A percentile compares a stretch with the other conserved stretches of the same genome.
These are phyloP conservation scores for Cheirogaleus major DNA, from an alignment of 2,797 vertebrate species.

Conservation along the genomic window DNA sequence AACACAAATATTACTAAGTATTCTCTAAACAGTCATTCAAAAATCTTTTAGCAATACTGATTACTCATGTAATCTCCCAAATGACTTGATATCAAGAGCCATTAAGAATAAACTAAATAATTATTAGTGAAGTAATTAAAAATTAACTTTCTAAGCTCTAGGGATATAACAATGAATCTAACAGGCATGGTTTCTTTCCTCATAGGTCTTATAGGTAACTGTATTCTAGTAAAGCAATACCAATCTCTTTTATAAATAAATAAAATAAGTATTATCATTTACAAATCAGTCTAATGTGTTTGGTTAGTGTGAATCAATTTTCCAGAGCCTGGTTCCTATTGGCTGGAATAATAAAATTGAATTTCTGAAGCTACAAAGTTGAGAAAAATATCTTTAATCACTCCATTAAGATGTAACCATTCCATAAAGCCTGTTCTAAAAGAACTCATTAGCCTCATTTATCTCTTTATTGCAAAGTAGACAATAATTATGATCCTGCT, in stretches of 20 bases:
- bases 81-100: conserved; percentile 3
- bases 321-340: neutral
- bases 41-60: neutral
- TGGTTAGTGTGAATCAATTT: neutral
- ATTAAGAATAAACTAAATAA: conserved; percentile 39
- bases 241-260: neutral
- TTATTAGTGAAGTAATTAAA: conserved; percentile 41
- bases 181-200: neutral
- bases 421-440: neutral
- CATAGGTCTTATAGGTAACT: neutral
- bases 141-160: conserved; percentile 7
- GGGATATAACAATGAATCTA: neutral
- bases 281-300: neutral
- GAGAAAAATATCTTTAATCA: neutral
- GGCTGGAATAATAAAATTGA: neutral
- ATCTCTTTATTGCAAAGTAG: neutral
- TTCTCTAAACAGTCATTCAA: conserved; percentile 11
- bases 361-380: neutral
- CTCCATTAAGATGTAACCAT: neutral
- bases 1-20: conserved; percentile 35
- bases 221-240: neutral
- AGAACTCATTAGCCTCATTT: neutral
- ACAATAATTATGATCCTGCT: neutral
- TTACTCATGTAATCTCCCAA: conserved; percentile 47
- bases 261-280: neutral